phyloP scores from a whole-genome alignment of 2,113 vertebrate genomes.

The Centropus bengalensis region DNA sequence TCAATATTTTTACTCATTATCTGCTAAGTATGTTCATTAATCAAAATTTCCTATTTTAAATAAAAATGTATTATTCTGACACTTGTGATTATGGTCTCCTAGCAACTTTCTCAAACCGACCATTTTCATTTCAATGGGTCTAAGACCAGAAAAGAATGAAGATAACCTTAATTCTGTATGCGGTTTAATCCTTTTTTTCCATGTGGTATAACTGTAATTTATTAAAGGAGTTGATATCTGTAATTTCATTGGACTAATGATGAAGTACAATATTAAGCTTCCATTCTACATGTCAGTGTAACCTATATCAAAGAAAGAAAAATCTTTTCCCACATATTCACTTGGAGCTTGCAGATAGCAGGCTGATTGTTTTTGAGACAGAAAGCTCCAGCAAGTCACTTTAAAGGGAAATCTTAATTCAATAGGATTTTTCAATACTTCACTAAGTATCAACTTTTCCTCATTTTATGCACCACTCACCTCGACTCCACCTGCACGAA shows the following conservation, averaged over 20 bases:
- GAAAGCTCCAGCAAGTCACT: conserved; percentile 14
- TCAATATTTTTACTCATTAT: conserved; percentile 47
- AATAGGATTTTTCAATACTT: conserved; percentile 15
- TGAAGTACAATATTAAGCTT: conserved; percentile 35
- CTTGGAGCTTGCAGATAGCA: neutral
- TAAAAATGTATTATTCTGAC: conserved; percentile 68
- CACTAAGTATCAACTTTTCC: conserved; percentile 19
- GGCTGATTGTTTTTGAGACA: conserved; percentile 14
- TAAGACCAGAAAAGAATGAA: conserved; percentile 9
- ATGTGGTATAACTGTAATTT: conserved; percentile 37
- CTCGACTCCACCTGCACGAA: neutral
- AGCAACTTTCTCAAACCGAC: conserved; percentile 42
- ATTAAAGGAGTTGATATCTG: conserved; percentile 24
- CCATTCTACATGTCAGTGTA: conserved; percentile 6
- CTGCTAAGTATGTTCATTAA: conserved; percentile 57
- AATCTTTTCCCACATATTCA: neutral
- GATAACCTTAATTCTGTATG: conserved; percentile 2
- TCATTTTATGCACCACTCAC: neutral
- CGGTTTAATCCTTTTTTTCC: conserved; percentile 48
- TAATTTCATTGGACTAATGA: conserved; percentile 50
- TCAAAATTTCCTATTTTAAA: conserved; percentile 60
- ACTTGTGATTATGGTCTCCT: conserved; percentile 52
- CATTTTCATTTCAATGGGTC: conserved; percentile 17
- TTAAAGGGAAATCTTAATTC: conserved; percentile 32
- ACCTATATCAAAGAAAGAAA: conserved; percentile 8